Evolutionary conservation across 2,888 invertebrate species (phyloP).

Genomic region (Ceramica pisi): DNA sequence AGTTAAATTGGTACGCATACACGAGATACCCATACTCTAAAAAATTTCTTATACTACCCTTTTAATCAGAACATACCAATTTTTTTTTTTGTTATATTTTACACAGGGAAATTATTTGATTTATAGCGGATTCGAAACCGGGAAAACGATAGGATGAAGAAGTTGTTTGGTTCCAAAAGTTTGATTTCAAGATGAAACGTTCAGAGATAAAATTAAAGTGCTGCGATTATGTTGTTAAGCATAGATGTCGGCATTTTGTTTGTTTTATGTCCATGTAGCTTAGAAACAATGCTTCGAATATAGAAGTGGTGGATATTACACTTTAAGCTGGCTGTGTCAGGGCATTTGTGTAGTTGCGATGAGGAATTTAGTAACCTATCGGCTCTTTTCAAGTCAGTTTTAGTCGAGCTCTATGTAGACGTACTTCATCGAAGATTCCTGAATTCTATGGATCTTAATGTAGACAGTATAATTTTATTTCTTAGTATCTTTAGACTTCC

Average conservation of each 20-base stretch:
- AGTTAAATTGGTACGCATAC: no score
- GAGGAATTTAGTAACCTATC: no score
- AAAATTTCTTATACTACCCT: no score
- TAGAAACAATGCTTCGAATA: constrained; percentile 20
- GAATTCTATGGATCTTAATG: no score
- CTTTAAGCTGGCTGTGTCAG: constrained; percentile 1
- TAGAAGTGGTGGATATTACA: constrained; percentile 5
- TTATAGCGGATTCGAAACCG: constrained; percentile 12
- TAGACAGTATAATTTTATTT: no score
- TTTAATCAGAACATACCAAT: no score
- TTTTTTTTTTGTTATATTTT: no score
- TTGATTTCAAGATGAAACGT: constrained; percentile 6
- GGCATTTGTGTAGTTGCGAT: background rate
- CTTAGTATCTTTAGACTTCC: no score
- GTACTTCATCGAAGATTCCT: no score
- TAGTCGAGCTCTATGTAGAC: no score
- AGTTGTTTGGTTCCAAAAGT: constrained; percentile 35
- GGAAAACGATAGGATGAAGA: constrained; percentile 40
- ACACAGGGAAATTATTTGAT: constrained; percentile 18
- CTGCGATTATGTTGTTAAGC: constrained; percentile 36
- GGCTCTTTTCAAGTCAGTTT: no score
- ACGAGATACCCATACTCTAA: no score
- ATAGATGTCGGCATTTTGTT: constrained; percentile 27
- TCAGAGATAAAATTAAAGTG: constrained; percentile 20
- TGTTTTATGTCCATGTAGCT: constrained; percentile 28